These are phyloP conservation scores for Cataglyphis albicans DNA, from an alignment of 2,888 invertebrate genomes.

Conservation along the genomic window DNA sequence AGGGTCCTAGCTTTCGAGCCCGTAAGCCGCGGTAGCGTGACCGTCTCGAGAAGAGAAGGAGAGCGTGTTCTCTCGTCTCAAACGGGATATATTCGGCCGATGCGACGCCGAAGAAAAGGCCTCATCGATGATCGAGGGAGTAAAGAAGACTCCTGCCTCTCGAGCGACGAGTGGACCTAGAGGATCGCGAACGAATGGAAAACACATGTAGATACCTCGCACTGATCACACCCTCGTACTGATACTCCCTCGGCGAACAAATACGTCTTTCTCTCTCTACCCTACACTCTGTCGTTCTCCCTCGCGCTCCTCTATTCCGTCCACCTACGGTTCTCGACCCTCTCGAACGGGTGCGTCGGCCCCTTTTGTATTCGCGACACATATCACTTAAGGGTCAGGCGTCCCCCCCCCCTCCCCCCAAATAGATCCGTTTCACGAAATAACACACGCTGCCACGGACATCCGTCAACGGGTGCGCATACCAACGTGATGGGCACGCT, in stretches of 20 bases:
- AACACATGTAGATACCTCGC: conserved; percentile 82
- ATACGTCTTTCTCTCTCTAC: conserved; percentile 56
- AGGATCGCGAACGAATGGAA: conserved; percentile 80
- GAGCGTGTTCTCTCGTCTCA: conserved; percentile 30
- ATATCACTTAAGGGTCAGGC: conserved; percentile 85
- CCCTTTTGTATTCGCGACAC: conserved; percentile 84
- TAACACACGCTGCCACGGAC: conserved; percentile 83
- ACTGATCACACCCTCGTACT: conserved; percentile 58
- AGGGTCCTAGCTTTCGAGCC: conserved; percentile 57
- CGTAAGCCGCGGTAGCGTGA: conserved; percentile 58
- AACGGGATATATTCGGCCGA: conserved; percentile 31
- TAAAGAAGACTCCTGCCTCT: conserved; percentile 17
- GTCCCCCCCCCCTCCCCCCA: conserved; percentile 75
- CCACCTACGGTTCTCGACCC: conserved; percentile 39
- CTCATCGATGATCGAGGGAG: conserved; percentile 47
- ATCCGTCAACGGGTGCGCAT: conserved; percentile 81
- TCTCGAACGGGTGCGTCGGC: conserved; percentile 47
- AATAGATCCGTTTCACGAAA: conserved; percentile 85
- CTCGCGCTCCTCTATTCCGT: conserved; percentile 12
- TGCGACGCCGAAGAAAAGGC: conserved; percentile 37
- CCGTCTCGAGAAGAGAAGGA: conserved; percentile 51
- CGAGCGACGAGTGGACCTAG: conserved; percentile 42
- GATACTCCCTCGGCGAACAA: conserved; percentile 66
- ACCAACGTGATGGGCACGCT: conserved; percentile 78
- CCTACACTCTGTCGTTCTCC: conserved; percentile 15